Conservation (phyloP, 2,888 invertebrate genomes). For the Podabrus alpinus region DNA sequence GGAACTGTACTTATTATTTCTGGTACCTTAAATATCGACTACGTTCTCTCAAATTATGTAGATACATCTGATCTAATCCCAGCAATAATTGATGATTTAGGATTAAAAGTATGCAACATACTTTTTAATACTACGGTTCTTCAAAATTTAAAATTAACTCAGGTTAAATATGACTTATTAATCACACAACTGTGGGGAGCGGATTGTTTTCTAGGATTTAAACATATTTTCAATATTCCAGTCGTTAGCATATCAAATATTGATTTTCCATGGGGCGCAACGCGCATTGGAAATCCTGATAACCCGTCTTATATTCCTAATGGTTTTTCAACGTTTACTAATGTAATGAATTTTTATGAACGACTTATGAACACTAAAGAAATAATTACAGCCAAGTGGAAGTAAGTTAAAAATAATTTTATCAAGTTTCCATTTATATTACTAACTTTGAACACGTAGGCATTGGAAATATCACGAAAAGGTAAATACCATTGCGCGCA, state of each 20-base stretch:
- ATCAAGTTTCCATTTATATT: not conserved
- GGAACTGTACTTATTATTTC: not conserved
- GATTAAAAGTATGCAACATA: not conserved
- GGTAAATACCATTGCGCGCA: conserved; percentile 47
- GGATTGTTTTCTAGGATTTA: conserved; percentile 63
- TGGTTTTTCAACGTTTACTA: conserved; percentile 39
- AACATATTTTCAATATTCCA: not conserved
- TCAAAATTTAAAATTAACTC: conserved; percentile 30
- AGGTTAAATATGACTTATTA: conserved; percentile 61
- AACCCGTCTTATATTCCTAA: not conserved
- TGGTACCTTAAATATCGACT: not conserved
- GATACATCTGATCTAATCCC: not conserved
- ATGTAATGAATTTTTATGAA: not conserved
- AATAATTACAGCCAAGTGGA: not conserved
- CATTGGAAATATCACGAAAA: not conserved
- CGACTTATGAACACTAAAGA: not conserved
- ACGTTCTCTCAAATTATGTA: not conserved
- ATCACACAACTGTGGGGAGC: conserved; percentile 63
- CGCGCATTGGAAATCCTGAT: not conserved
- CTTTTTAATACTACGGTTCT: conserved; percentile 13
- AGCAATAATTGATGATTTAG: not conserved
- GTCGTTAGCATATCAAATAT: not conserved
- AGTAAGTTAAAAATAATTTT: not conserved
- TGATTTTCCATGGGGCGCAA: not conserved
- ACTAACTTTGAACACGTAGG: not conserved